Conservation (phyloP, 1,140 invertebrate genomes). For the Drosophila mojavensis region DNA sequence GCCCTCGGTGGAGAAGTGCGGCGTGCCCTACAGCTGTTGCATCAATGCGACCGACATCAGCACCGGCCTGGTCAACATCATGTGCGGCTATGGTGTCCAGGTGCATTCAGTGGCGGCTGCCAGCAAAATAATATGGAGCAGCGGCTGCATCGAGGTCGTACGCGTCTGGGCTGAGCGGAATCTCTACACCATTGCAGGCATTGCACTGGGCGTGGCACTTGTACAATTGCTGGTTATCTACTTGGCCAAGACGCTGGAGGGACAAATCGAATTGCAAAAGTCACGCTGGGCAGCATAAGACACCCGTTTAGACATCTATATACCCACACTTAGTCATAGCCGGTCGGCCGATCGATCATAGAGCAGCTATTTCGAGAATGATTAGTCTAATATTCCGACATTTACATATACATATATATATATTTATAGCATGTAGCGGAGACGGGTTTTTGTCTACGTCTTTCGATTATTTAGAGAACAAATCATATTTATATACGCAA, state of each 20-base stretch:
- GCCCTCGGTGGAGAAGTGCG: conserved; percentile 94
- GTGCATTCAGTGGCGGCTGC: conserved; percentile 92
- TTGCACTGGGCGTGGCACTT: conserved; percentile 91
- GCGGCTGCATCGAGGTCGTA: conserved; percentile 94
- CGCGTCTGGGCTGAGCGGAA: conserved; percentile 93
- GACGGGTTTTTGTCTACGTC: neutral
- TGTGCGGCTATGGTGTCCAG: conserved; percentile 95
- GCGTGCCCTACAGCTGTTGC: conserved; percentile 97
- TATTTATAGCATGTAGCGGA: conserved; percentile 4
- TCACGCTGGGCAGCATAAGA: conserved; percentile 87
- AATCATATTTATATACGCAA: neutral
- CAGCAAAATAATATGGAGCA: conserved; percentile 94
- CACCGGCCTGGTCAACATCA: conserved; percentile 94
- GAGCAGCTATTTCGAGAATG: neutral
- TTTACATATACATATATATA: neutral
- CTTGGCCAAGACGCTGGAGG: conserved; percentile 94
- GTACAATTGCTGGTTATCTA: conserved; percentile 95
- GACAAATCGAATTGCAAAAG: conserved; percentile 94
- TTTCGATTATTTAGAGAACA: neutral
- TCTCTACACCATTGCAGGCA: conserved; percentile 93
- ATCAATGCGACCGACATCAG: conserved; percentile 95
- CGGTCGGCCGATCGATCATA: conserved; percentile 5
- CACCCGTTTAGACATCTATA: no score
- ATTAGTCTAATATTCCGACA: neutral
- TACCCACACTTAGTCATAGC: no score